These are phyloP conservation scores for Micronisus gabar DNA, from an alignment of 2,113 vertebrate genomes.

Conservation along the genomic window DNA sequence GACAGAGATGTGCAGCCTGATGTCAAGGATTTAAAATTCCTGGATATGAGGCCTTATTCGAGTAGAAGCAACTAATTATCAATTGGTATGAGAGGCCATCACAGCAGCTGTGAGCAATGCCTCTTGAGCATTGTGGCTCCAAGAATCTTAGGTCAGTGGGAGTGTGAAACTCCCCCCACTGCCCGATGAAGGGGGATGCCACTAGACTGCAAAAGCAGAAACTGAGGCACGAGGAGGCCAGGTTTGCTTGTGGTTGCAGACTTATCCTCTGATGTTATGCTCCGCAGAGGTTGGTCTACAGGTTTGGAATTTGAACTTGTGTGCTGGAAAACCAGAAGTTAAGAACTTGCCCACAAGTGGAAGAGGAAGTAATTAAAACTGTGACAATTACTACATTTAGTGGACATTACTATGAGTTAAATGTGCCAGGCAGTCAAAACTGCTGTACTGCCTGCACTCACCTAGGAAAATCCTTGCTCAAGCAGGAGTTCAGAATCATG, in stretches of 20 bases:
- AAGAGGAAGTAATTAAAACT: neutral
- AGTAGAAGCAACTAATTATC: neutral
- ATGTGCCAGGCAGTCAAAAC: fast-evolving
- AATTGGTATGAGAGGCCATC: neutral
- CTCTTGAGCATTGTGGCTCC: neutral
- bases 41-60: neutral
- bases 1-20: neutral
- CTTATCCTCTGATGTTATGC: neutral
- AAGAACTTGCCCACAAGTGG: neutral
- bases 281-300: neutral
- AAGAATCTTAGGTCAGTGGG: too few species aligned
- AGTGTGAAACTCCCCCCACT: too few species aligned
- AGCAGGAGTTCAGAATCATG: neutral
- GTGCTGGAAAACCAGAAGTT: neutral
- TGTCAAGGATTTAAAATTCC: neutral
- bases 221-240: neutral
- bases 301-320: neutral
- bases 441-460: too few species aligned
- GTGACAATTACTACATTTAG: neutral
- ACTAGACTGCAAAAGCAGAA: neutral
- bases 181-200: too few species aligned
- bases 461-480: neutral
- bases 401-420: neutral
- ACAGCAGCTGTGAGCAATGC: neutral
- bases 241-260: neutral